A percentile compares a stretch with the other conserved stretches of the same genome.
Conservation (phyloP, 2,888 invertebrate species). For the Netelia melanura region DNA sequence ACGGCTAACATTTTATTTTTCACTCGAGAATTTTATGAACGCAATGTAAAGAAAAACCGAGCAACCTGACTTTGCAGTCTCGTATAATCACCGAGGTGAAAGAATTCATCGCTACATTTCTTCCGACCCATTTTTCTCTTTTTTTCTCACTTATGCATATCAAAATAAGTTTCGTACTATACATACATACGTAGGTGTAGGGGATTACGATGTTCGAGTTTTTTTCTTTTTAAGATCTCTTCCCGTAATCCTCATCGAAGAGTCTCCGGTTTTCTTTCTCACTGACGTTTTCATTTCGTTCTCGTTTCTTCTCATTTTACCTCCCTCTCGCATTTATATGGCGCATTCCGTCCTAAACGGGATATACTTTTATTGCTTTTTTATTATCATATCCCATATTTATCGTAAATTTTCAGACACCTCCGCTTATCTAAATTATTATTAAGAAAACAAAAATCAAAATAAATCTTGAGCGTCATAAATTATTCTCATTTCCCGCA, state of each 20-base stretch:
- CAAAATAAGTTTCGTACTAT: conserved; percentile 46
- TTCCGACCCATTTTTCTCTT: background rate
- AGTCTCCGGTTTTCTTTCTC: background rate
- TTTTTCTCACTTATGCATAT: conserved; percentile 42
- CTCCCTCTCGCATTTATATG: conserved; percentile 1
- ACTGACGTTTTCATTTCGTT: conserved; percentile 11
- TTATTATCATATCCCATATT: background rate
- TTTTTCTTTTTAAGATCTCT: conserved; percentile 48
- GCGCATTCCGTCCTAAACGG: background rate
- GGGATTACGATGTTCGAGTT: conserved; percentile 54
- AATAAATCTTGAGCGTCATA: background rate
- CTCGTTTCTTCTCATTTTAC: background rate
- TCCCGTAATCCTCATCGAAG: conserved; percentile 38
- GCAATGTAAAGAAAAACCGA: background rate
- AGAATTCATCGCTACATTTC: conserved; percentile 31
- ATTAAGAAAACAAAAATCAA: background rate
- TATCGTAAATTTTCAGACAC: background rate
- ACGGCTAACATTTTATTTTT: conserved; percentile 7
- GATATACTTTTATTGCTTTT: background rate
- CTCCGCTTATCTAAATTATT: background rate
- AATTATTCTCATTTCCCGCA: background rate
- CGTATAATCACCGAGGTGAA: background rate
- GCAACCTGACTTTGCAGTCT: conserved; percentile 3
- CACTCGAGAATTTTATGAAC: conserved; percentile 1
- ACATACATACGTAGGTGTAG: conserved; percentile 25